A percentile compares a stretch with the other conserved stretches of the same genome.
Conservation (phyloP, 2,797 vertebrate species). For the Philypnodon macrostomus region DNA sequence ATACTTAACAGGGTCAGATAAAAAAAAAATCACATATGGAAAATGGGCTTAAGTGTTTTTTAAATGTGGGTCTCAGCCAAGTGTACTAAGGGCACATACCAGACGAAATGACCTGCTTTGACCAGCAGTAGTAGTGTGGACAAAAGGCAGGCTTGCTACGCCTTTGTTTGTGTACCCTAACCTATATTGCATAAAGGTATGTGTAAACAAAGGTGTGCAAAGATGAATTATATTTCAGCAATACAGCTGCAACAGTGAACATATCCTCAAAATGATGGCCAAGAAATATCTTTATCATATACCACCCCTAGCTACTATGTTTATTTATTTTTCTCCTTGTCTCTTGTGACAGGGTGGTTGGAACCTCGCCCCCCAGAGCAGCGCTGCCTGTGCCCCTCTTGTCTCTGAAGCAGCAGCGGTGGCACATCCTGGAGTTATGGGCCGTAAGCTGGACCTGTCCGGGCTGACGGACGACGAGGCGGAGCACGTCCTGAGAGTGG, state of each 20-base stretch:
- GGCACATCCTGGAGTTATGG: constrained; percentile 77
- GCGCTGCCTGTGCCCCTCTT: constrained; percentile 18
- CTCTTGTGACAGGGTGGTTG: constrained; percentile 52
- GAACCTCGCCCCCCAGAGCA: constrained; percentile 63
- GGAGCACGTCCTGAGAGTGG: constrained; percentile 92
- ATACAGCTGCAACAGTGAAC: neutral
- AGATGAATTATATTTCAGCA: neutral
- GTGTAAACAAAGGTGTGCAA: neutral
- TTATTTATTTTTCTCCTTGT: neutral
- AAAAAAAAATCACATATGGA: no score
- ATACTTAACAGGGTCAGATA: no score
- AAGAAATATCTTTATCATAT: no score
- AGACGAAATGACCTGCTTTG: constrained; percentile 4
- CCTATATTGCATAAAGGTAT: neutral
- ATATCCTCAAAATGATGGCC: no score
- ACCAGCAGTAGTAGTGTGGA: neutral
- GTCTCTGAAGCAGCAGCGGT: constrained; percentile 35
- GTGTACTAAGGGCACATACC: neutral
- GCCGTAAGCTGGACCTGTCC: constrained; percentile 93
- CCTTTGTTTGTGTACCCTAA: neutral
- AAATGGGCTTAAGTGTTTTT: neutral
- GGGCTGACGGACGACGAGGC: constrained; percentile 91
- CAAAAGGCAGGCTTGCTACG: neutral
- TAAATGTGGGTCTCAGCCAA: neutral
- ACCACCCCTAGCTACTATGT: neutral